A percentile compares a stretch with the other conserved stretches of the same genome.
phyloP scores from a whole-genome alignment of 2,888 invertebrate genomes.

The Eilema depressum region DNA sequence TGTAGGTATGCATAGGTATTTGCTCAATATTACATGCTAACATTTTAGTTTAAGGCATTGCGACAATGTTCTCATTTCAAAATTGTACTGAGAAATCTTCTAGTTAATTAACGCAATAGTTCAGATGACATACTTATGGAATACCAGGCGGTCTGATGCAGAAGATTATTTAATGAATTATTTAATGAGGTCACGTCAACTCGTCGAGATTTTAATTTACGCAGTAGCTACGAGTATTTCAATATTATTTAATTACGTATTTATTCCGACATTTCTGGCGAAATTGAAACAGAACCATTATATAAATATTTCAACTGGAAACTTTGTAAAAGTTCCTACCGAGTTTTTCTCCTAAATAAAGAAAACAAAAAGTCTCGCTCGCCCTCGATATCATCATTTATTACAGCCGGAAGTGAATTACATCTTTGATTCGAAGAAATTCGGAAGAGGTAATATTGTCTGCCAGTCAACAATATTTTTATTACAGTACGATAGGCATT shows the following conservation, averaged over 20 bases:
- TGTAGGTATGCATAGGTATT: not conserved
- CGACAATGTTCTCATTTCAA: not conserved
- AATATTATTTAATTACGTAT: slow-evolving; percentile 36
- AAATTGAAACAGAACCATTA: slow-evolving; percentile 58
- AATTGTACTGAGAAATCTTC: not conserved
- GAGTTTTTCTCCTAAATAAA: slow-evolving; percentile 58
- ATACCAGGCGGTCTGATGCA: not conserved
- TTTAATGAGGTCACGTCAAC: slow-evolving; percentile 21
- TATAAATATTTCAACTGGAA: slow-evolving; percentile 65
- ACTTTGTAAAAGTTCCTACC: slow-evolving; percentile 58
- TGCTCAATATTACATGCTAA: not conserved
- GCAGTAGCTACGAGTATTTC: slow-evolving; percentile 35
- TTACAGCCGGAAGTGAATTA: slow-evolving; percentile 39
- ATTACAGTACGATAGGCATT: slow-evolving; percentile 3
- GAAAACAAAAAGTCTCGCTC: slow-evolving; percentile 55
- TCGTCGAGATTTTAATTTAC: slow-evolving; percentile 13
- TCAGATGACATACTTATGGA: slow-evolving; percentile 7
- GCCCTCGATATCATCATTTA: slow-evolving; percentile 53
- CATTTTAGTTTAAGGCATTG: not conserved
- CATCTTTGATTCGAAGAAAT: slow-evolving; percentile 27
- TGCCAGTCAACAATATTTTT: slow-evolving; percentile 14
- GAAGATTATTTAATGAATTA: slow-evolving; percentile 17
- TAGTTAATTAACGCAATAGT: slow-evolving; percentile 11
- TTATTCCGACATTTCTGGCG: slow-evolving; percentile 30
- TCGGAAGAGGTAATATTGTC: slow-evolving; percentile 22